Base-by-base conservation (phyloP, 1,140 invertebrate species). In the Zaprionus tsacasi region DNA sequence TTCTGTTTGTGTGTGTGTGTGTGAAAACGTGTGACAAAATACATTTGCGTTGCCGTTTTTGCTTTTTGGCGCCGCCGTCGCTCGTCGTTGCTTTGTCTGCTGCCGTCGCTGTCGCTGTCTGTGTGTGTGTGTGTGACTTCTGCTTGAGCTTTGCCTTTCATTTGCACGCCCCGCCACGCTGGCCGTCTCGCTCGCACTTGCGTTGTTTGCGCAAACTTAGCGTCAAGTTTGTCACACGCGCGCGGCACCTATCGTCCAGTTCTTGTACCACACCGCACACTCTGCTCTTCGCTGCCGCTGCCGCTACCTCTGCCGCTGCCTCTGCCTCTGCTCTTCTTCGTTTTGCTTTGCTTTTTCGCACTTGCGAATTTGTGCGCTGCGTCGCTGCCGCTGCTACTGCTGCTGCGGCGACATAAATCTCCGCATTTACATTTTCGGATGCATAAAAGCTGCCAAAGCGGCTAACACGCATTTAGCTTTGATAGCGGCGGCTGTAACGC, bases 41-140 rank as follows among this genome's bases (percentile, higher is more conserved):
- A 88, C 85, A 89, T 88, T 88, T 85, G 86, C 78, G 81, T 86
- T 86, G 82, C 78, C 81, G 82, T 85, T 85, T 83, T 85, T 85
- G 82, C 72, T 79, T 76, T 78, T 81, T 77, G 78, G 75, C 76
- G 70, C 75, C 58, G 57, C 54, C 65, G 68, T 21, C 52, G 71
- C 67, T 70, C 72, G 40, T 48, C 69, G 73, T 71, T 86, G 79
- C 72, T 79, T 78, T 75, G 79, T 83, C 72, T 74, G 55, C 65
- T 50, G 21, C 57, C 33, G 52, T 30, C 27, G 55, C 69, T 43
- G 21, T 50, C 33, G 52, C 38, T 68, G 8, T 57, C 15, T 55
- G 6, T 45, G 21, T 71, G 45, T 65, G 3, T 54, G 43, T 68
- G 66, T 61, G 61, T 69, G 73, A 66, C 68, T 80, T 74, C 61